Evolutionary conservation across 2,888 invertebrate genomes (phyloP).

Genomic region (Seira sanloemensis): DNA sequence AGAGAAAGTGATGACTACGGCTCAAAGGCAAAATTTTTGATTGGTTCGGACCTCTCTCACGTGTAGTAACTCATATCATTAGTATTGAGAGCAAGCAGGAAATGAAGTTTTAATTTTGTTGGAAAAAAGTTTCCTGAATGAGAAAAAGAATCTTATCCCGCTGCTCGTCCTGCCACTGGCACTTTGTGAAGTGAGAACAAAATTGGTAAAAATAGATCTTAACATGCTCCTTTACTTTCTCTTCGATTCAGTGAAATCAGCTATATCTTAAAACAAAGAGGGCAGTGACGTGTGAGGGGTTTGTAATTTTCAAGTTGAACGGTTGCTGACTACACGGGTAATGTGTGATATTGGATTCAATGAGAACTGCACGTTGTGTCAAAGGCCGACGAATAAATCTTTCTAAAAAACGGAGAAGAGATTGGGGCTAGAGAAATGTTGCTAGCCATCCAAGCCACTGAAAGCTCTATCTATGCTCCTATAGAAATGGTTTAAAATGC

Average conservation of each 20-base stretch:
- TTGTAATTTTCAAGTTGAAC: slow-evolving; percentile 62
- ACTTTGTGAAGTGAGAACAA: not conserved
- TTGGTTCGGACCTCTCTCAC: no score
- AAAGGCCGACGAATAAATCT: slow-evolving; percentile 3
- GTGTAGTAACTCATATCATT: no score
- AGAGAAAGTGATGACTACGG: no score
- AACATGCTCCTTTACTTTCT: not conserved
- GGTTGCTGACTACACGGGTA: slow-evolving; percentile 22
- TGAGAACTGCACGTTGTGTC: slow-evolving; percentile 14
- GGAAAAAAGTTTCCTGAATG: not conserved
- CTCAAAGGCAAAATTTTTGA: no score
- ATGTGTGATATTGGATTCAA: slow-evolving; percentile 33
- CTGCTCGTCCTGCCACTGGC: not conserved
- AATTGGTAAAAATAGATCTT: no score
- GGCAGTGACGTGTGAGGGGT: slow-evolving; percentile 49
- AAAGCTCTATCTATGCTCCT: no score
- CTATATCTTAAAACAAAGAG: slow-evolving; percentile 55
- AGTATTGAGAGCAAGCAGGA: no score
- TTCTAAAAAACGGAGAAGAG: not conserved
- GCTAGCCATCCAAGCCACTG: no score
- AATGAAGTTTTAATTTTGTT: no score
- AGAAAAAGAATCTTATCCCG: not conserved
- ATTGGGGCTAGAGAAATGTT: no score
- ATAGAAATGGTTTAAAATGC: not conserved
- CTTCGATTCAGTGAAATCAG: slow-evolving; percentile 26